A percentile compares a stretch with the other conserved stretches of the same genome.
phyloP scores from a whole-genome alignment of 2,888 invertebrate genomes.

The Poecilobothrus nobilitatus region DNA sequence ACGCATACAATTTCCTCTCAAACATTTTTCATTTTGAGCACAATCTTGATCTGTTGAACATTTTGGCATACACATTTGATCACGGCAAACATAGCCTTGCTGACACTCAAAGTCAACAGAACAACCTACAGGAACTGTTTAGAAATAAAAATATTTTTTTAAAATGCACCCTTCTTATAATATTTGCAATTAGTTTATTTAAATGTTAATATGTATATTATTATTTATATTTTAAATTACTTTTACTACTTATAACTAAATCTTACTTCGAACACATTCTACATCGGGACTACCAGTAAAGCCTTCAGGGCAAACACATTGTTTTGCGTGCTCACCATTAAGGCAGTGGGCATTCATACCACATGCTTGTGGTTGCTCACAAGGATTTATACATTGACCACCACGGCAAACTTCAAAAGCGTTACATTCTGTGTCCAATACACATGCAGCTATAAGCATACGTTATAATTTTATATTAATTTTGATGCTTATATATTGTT shows the following conservation, averaged over 20 bases:
- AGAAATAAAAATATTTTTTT: constrained; percentile 24
- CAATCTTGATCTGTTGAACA: constrained; percentile 73
- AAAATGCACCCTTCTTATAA: neutral
- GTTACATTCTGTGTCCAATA: constrained; percentile 70
- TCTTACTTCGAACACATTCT: constrained; percentile 75
- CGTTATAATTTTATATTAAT: constrained; percentile 7
- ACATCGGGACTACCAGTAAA: constrained; percentile 77
- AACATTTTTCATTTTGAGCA: constrained; percentile 82
- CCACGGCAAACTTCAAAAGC: constrained; percentile 68
- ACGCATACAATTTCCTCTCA: constrained; percentile 70
- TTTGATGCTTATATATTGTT: neutral
- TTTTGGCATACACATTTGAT: constrained; percentile 71
- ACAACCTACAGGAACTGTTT: constrained; percentile 67
- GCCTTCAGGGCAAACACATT: constrained; percentile 73
- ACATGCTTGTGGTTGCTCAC: constrained; percentile 65
- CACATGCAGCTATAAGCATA: constrained; percentile 58
- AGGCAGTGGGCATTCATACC: constrained; percentile 75
- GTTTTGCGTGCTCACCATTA: constrained; percentile 61
- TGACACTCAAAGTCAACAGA: constrained; percentile 60
- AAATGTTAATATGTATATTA: too few species aligned
- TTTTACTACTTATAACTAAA: neutral
- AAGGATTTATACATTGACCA: constrained; percentile 75
- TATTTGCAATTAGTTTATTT: neutral
- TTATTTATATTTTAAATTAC: too few species aligned
- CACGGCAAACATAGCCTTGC: constrained; percentile 63